Base-by-base conservation (phyloP, 2,113 vertebrate genomes). In the Eublepharis macularius region DNA sequence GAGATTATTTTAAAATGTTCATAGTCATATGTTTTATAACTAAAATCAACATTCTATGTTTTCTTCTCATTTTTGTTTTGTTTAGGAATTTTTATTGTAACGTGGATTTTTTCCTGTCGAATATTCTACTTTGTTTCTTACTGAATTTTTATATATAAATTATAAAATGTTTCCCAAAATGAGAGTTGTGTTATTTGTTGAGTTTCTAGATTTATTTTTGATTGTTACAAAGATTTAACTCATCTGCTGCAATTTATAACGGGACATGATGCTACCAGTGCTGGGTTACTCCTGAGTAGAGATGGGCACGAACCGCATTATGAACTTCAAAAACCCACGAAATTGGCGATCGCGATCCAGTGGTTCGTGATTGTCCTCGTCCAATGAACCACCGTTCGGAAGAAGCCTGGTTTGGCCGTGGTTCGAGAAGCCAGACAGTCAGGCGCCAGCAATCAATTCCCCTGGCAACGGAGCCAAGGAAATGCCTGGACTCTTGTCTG, bases 91-190 rank as follows among this genome's bases (percentile, higher is more conserved):
- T 74, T 73, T 86, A 80, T 80, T 94, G 95, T 96, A 96, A 96
- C 93, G 93, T 95, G 94, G 87, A 95, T 96, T 94, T 63, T 96
- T 95, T 96, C n/a, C 93, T 63, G 92, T 96, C 95, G 92, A 90
- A 94, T 93, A 96, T 94, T 97, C 95, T 96, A 95, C 95, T 96
- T 96, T 91, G 93, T 96, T 97, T 96, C 97, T 95, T 97, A 97
- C 95, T 95, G 95, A 96, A 86, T 94, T 95, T 97, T 97, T 97
- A 95, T 97, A 97, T 93, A 95, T 97, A 97, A 97, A 96, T 89
- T 95, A 96, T 94, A 96, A 96, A 96, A 94, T 91, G 88, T 95
- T 97, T 97, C 91, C 91, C 94, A 96, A 96, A 95, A 80, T 29
- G 89, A 87, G 88, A 92, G 94, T 96, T 89, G 87, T 91, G 41